Percentiles rank a stretch among this genome's conserved stretches.
phyloP scores from a whole-genome alignment of 2,888 invertebrate genomes.

The Anoplius nigerrimus region DNA sequence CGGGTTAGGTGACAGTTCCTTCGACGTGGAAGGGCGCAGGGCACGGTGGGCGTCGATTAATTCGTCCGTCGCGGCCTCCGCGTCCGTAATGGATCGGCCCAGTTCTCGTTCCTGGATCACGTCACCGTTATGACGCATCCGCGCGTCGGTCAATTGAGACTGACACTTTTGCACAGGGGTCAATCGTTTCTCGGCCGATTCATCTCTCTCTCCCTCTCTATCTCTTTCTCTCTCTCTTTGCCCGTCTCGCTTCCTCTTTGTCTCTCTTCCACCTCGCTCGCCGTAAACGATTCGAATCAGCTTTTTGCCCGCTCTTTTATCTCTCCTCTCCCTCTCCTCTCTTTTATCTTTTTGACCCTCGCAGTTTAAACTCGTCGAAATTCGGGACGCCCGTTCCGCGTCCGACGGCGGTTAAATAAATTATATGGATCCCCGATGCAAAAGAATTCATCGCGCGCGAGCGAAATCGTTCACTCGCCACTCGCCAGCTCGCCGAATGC shows the following conservation, averaged over 20 bases:
- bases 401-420: neutral
- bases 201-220: neutral
- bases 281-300: too few relatives aligned
- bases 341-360: too few relatives aligned
- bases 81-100: slow-evolving; percentile 19
- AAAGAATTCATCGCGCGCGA: neutral
- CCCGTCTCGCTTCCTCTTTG: too few relatives aligned
- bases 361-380: slow-evolving; percentile 2
- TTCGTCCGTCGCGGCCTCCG: neutral
- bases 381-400: neutral
- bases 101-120: slow-evolving; percentile 11
- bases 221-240: too few relatives aligned
- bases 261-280: too few relatives aligned
- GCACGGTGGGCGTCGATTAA: too few relatives aligned
- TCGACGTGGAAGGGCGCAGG: too few relatives aligned
- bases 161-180: slow-evolving; percentile 20
- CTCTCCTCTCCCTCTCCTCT: too few relatives aligned
- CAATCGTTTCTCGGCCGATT: neutral
- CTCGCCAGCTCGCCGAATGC: too few relatives aligned
- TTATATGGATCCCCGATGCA: slow-evolving; percentile 4
- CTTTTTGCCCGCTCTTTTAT: too few relatives aligned
- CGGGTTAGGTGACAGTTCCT: too few relatives aligned
- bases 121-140: slow-evolving; percentile 18
- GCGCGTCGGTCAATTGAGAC: slow-evolving; percentile 14
- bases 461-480: too few relatives aligned